phyloP scores from a whole-genome alignment of 2,113 vertebrate genomes.

The Corvus moneduloides region DNA sequence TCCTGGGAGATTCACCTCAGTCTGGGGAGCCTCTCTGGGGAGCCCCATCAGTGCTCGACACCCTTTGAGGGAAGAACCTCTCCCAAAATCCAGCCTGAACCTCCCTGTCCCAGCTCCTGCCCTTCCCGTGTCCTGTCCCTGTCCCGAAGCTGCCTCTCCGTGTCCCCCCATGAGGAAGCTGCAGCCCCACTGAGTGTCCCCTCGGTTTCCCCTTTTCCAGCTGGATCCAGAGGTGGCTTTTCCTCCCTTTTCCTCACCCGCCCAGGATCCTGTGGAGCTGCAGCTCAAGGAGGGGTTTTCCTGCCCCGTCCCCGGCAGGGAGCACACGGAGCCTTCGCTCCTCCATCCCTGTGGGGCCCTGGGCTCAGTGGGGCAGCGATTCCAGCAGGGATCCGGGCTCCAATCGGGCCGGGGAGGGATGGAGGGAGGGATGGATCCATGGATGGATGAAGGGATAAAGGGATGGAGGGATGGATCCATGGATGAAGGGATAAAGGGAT shows the following conservation, averaged over 20 bases:
- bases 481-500: background rate
- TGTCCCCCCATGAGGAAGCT: background rate
- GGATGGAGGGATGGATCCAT: background rate
- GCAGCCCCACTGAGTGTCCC: background rate
- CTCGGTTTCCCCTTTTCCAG: background rate
- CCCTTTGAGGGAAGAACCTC: background rate
- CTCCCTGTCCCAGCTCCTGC: background rate
- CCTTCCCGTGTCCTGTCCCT: background rate
- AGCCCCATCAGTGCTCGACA: background rate
- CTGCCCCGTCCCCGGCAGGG: background rate
- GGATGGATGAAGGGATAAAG: no score
- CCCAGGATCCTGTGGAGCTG: background rate
- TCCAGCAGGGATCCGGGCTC: background rate
- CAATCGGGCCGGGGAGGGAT: no score
- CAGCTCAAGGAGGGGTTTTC: background rate
- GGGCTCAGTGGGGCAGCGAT: background rate
- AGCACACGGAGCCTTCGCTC: no score
- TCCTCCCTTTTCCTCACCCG: background rate
- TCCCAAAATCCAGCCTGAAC: background rate
- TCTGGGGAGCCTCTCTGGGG: background rate
- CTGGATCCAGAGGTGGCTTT: background rate
- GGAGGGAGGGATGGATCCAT: no score
- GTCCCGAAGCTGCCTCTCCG: background rate
- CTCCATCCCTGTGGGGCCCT: background rate
- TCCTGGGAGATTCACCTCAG: no score